Evolutionary conservation across 2,113 vertebrate species (phyloP).

Genomic region (Acrocephalus arundinaceus): DNA sequence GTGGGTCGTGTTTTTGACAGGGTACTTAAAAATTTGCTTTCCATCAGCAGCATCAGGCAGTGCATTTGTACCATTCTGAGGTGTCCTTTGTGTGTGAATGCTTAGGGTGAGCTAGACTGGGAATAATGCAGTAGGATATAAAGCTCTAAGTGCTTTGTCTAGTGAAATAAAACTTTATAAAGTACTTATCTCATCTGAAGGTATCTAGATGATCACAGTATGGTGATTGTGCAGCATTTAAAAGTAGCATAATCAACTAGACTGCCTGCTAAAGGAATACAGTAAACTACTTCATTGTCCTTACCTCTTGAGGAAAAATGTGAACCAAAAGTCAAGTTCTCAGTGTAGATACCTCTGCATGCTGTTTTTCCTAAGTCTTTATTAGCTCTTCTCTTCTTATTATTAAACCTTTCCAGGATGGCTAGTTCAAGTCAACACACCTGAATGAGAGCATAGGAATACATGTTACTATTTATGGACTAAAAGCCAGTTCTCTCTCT

Average conservation of each 20-base stretch:
- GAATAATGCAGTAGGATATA: not conserved
- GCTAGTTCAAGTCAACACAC: not conserved
- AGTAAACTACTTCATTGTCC: not conserved
- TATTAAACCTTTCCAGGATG: not conserved
- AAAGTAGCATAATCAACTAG: not conserved
- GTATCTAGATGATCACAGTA: not conserved
- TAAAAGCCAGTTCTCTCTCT: not conserved
- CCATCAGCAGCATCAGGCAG: not conserved
- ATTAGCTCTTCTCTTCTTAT: not conserved
- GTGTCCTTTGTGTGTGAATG: not conserved
- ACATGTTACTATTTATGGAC: not conserved
- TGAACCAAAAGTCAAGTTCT: not conserved
- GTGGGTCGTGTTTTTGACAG: not conserved
- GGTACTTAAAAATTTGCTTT: not conserved
- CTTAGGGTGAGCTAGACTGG: not conserved
- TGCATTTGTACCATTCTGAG: not conserved
- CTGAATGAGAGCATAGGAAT: not conserved
- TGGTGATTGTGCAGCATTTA: not conserved
- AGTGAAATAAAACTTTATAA: not conserved
- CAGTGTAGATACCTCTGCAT: not conserved
- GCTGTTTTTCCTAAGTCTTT: not conserved
- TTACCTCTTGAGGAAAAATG: not conserved
- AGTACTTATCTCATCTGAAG: not conserved
- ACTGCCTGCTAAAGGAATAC: not conserved
- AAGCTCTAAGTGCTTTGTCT: not conserved